Evolutionary conservation across 2,888 invertebrate genomes (phyloP).

Genomic region (Eugnorisma glareosa): DNA sequence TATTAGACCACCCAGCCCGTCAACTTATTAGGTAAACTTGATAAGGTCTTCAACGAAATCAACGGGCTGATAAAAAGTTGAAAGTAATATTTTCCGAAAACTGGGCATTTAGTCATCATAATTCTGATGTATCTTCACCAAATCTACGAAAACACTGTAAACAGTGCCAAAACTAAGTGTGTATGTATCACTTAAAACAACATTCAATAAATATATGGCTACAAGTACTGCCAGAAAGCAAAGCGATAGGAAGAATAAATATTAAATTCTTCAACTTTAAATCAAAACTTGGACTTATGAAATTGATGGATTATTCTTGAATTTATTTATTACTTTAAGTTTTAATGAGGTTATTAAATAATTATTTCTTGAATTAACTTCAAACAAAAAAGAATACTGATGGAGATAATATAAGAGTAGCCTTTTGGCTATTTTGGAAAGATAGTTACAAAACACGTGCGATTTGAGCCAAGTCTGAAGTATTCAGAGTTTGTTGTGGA

Average conservation of each 20-base stretch:
- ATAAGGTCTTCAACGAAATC: not conserved
- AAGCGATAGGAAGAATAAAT: conserved; percentile 1
- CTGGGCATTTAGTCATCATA: conserved; percentile 1
- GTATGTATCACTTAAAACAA: conserved; percentile 42
- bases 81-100: conserved; percentile 7
- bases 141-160: conserved; percentile 2
- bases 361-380: conserved; percentile 9
- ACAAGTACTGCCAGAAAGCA: conserved; percentile 32
- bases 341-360: too few relatives aligned
- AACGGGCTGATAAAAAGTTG: not conserved
- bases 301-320: conserved; percentile 28
- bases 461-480: conserved; percentile 18
- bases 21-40: too few relatives aligned
- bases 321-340: too few relatives aligned
- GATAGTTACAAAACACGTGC: not conserved
- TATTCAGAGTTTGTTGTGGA: not conserved
- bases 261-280: conserved; percentile 9
- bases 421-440: conserved; percentile 4
- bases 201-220: conserved; percentile 25
- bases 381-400: not conserved
- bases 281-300: conserved; percentile 14
- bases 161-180: conserved; percentile 40
- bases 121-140: conserved; percentile 9
- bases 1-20: too few relatives aligned
- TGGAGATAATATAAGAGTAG: conserved; percentile 12